Base-by-base conservation (phyloP, 2,797 vertebrate genomes). In the Falco peregrinus region DNA sequence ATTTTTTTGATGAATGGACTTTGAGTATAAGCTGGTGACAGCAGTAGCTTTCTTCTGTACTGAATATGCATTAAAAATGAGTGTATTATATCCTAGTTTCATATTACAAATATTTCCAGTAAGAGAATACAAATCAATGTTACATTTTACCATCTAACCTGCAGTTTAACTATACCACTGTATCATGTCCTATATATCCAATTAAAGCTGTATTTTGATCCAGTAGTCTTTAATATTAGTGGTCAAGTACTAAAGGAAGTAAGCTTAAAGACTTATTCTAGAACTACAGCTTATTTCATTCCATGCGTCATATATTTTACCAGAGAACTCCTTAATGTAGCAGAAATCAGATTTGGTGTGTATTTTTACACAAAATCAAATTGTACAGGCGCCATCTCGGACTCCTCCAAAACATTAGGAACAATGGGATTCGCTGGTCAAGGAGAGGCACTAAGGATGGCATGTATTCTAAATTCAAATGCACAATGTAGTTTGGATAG, bases 341-440 rank as follows among this genome's bases (percentile, higher is more conserved):
- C 98, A 98, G 98, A 99, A 99, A 99, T 99, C 98, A 98, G 99
- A 99, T 99, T 99, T 99, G 98, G 98, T 98, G 98, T 98, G 98
- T 99, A 99, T 99, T 99, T 99, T 99, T 99, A 99, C 99, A 99
- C 98, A 97, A 99, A 99, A 99, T 99, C 98, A 98, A 99, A 99
- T 99, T 99, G 98, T 97, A 59, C 91, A 98, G 99, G 99, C 99
- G 99, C 99, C 99, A 99, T 98, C 98, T 98, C 96, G 87, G 98
- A 98, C 98, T 98, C 97, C 97, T 98, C 97, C 95, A 95, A 97
- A 98, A 98, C 97, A 98, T 97, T 97, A 98, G 96, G 54, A 97
- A 96, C 98, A 98, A 98, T 98, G 98, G 97, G 95, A 97, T 98
- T 99, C 81, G 91, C 50, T 57, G 94, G 96, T 97, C 95, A 97